phyloP scores from a whole-genome alignment of 2,797 vertebrate genomes.

The Jordanella pulchra region DNA sequence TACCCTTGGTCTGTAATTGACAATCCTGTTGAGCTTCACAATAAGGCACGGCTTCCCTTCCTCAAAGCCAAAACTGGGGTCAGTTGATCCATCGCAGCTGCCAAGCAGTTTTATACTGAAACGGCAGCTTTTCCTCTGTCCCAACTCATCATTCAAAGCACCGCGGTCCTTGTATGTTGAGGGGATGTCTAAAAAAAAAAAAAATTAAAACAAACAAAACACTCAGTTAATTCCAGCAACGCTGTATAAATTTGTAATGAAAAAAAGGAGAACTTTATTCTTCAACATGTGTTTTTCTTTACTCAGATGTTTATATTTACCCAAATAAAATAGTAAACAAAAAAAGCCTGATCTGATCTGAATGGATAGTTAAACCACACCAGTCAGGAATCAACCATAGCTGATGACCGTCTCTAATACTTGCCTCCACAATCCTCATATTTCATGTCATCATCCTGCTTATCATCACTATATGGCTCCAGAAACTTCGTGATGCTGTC shows the following conservation, averaged over 20 bases:
- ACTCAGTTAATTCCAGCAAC: conserved; percentile 2
- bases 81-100: conserved; percentile 81
- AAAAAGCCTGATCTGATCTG: not conserved
- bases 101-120: conserved; percentile 82
- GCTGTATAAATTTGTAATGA: not conserved
- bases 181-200: conserved; percentile 65
- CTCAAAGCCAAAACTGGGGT: conserved; percentile 81
- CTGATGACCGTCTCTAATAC: conserved; percentile 19
- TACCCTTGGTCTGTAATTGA: conserved; percentile 90
- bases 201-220: not conserved
- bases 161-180: conserved; percentile 72
- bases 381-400: not conserved
- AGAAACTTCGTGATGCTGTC: conserved; percentile 74
- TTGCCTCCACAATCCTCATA: conserved; percentile 87
- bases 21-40: conserved; percentile 93
- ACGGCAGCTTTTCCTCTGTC: conserved; percentile 81
- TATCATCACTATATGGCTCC: conserved; percentile 36
- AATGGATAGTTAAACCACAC: not conserved
- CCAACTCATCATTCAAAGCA: conserved; percentile 34
- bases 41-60: conserved; percentile 89
- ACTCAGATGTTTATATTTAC: too few relatives aligned
- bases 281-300: too few relatives aligned
- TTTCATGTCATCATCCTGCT: conserved; percentile 57
- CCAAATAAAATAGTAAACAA: not conserved
- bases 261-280: too few relatives aligned